phyloP scores from a whole-genome alignment of 2,797 vertebrate genomes.

The Thamnophis elegans region DNA sequence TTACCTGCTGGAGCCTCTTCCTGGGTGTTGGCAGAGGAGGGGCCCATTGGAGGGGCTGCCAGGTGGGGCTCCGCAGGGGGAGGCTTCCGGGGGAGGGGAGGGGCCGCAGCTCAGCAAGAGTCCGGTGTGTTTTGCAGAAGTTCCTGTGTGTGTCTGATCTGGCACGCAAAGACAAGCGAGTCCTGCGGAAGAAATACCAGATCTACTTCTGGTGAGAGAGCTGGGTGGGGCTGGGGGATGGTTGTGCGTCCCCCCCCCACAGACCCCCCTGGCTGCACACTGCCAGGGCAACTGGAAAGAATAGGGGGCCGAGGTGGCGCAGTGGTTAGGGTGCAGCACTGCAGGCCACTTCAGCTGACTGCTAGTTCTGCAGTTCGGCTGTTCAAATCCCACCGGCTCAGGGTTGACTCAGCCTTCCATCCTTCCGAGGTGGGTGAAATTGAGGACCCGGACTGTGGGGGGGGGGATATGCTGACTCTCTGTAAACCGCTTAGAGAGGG shows the following conservation, averaged over 20 bases:
- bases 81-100: neutral
- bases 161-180: constrained; percentile 91
- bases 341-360: too few relatives aligned
- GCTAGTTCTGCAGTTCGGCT: too few relatives aligned
- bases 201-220: constrained; percentile 95
- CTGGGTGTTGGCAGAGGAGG: neutral
- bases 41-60: neutral
- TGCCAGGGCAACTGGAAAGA: neutral
- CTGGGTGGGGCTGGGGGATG: rapidly evolving
- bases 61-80: too few relatives aligned
- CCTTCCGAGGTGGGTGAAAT: too few relatives aligned
- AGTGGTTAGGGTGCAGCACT: too few relatives aligned
- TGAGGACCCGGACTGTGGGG: too few relatives aligned
- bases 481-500: too few relatives aligned
- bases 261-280: rapidly evolving
- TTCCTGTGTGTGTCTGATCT: constrained; percentile 91
- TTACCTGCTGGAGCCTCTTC: neutral
- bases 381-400: too few relatives aligned
- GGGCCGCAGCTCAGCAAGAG: neutral
- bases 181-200: constrained; percentile 96
- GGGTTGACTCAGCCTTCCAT: too few relatives aligned
- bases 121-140: constrained; percentile 72
- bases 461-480: too few relatives aligned
- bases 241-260: neutral
- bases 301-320: too few relatives aligned